Base-by-base conservation (phyloP, 2,888 invertebrate genomes). In the Sinohyriopsis cumingii region DNA sequence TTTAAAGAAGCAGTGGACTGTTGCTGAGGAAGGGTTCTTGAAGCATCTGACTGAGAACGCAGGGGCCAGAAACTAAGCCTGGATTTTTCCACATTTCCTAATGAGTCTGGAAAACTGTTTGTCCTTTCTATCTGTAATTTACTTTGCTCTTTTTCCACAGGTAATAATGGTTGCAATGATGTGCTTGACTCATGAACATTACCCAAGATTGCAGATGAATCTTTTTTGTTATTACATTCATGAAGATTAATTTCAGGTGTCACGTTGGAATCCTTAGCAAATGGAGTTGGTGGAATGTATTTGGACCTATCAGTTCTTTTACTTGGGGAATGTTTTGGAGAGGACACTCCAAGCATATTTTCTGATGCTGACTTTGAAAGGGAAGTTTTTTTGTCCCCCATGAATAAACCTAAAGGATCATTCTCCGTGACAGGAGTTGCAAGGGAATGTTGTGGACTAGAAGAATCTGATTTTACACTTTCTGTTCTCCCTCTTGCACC, bases 391-490 rank as follows among this genome's bases (percentile, higher is more conserved):
- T 15, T 45, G 7, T 54, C 55, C 24, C 72, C 75, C 33, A 73
- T 71, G 73, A 97, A 91, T 6, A 96, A 96, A 9, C 97, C 97
- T 28, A 97, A 91, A 0, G 97, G 97, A 91, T 97, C 97, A 90
- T 97, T 96, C 86, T 95, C 94, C 0, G 96, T 95, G 0, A 97
- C 96, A 0, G 96, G 95, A 4, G 96, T 96, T 69, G 96, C 92
- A 45, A 86, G 65, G 68, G 80, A 80, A 77, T 77, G 76, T 73
- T 69, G 69, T 25, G 75, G 77, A 77, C 77, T 77, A 77, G 75
- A 75, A 55, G 73, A 73, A 25, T 59, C 64, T 28, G 76, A 76
- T 64, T 73, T 76, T 66, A 73, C 64, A 71, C 76, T 76, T 18
- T 56, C 71, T 28, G 66, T 62, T 61, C 68, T 59, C 63, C 67